These are phyloP conservation scores for Heliangelus exortis DNA, from an alignment of 2,797 vertebrate species.

Conservation along the genomic window DNA sequence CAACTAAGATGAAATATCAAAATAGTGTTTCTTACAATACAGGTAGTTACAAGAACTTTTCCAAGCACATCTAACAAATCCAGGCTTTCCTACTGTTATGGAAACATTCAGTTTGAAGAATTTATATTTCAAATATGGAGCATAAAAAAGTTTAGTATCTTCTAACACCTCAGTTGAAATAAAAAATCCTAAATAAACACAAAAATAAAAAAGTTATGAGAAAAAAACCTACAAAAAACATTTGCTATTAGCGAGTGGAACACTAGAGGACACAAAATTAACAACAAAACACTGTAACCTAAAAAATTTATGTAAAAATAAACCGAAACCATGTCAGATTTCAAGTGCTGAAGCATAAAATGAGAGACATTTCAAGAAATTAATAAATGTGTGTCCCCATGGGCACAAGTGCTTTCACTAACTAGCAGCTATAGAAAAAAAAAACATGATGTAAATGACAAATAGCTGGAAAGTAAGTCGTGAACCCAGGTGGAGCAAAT, in stretches of 20 bases:
- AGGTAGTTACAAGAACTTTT: background rate
- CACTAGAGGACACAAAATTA: background rate
- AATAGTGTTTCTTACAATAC: background rate
- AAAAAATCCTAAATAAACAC: background rate
- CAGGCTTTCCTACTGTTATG: background rate
- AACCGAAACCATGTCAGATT: background rate
- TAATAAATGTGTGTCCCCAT: background rate
- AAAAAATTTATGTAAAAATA: slow-evolving; percentile 58
- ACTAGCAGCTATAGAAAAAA: background rate
- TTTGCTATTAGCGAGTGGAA: background rate
- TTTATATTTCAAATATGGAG: background rate
- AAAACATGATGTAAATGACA: background rate
- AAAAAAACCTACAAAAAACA: background rate
- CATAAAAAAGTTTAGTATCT: background rate
- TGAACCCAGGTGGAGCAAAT: slow-evolving; percentile 4
- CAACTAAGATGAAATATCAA: background rate
- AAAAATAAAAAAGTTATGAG: background rate
- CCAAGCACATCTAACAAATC: background rate
- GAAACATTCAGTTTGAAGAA: background rate
- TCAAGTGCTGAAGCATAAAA: background rate
- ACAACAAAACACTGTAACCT: slow-evolving; percentile 15
- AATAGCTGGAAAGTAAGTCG: slow-evolving; percentile 11
- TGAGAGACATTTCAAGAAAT: background rate
- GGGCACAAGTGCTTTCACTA: background rate
- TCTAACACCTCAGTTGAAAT: background rate